Percentiles rank a stretch among this genome's conserved stretches.
Conservation (phyloP, 1,140 invertebrate genomes). For the Drosophila willistoni region DNA sequence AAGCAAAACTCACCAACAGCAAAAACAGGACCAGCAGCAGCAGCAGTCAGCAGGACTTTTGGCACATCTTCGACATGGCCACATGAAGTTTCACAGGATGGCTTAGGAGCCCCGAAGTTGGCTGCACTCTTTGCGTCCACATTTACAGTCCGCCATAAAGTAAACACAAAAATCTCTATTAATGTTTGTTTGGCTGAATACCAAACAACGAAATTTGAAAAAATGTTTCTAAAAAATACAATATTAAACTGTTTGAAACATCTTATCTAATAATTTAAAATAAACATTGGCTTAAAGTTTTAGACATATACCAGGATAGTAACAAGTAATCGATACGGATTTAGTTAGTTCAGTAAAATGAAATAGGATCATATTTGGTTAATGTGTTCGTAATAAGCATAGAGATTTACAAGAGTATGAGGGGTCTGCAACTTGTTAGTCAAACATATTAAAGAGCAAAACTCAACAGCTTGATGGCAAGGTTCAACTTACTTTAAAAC, state of each 20-base stretch:
- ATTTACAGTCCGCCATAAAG: slow-evolving; percentile 23
- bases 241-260: background rate
- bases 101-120: slow-evolving; percentile 2
- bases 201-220: background rate
- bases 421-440: no score
- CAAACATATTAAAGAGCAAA: no score
- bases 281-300: background rate
- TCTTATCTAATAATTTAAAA: background rate
- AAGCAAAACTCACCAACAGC: slow-evolving; percentile 49
- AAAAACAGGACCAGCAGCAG: slow-evolving; percentile 27
- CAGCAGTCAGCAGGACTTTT: slow-evolving; percentile 24
- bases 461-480: no score
- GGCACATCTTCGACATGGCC: slow-evolving; percentile 56
- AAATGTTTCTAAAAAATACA: background rate
- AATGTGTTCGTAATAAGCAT: no score
- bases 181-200: slow-evolving; percentile 32
- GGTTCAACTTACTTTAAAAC: no score
- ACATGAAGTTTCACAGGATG: slow-evolving; percentile 41
- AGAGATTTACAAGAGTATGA: no score
- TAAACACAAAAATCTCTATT: slow-evolving; percentile 65
- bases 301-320: background rate
- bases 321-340: no score
- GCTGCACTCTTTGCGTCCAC: slow-evolving; percentile 24
- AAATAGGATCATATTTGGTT: no score
- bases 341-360: no score